Conservation (phyloP, 1,140 invertebrate genomes). For the Choristoneura fumiferana region DNA sequence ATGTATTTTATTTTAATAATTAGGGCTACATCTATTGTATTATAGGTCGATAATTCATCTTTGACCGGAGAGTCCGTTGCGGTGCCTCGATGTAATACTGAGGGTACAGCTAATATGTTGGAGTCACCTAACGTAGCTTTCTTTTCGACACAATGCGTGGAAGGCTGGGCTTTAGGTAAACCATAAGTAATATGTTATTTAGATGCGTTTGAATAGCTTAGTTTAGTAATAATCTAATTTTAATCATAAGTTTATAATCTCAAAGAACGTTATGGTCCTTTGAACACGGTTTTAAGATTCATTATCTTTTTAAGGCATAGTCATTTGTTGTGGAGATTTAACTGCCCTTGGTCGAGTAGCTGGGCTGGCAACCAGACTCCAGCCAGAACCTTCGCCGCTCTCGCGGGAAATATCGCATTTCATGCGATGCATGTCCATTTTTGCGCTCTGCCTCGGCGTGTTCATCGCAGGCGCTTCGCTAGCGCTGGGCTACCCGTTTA, state of each 20-base stretch:
- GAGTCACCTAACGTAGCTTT: conserved; percentile 68
- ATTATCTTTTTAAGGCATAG: conserved; percentile 44
- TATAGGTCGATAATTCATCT: conserved; percentile 68
- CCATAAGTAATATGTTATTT: too few relatives aligned
- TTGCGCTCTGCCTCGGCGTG: conserved; percentile 52
- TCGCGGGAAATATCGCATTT: conserved; percentile 51
- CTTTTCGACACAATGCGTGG: conserved; percentile 65
- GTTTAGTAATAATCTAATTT: too few relatives aligned
- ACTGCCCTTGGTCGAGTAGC: conserved; percentile 65
- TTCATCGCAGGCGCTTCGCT: conserved; percentile 52
- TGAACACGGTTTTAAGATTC: neutral
- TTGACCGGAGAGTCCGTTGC: conserved; percentile 60
- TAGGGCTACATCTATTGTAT: neutral
- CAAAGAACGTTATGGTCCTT: neutral
- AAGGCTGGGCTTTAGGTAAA: conserved; percentile 63
- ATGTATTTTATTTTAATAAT: too few relatives aligned
- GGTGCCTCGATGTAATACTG: conserved; percentile 52
- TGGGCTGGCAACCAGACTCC: conserved; percentile 54
- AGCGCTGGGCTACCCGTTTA: conserved; percentile 59
- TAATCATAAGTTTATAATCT: neutral
- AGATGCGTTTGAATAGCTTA: too few relatives aligned
- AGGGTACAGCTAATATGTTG: conserved; percentile 58
- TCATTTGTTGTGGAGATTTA: conserved; percentile 64
- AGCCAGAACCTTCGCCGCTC: conserved; percentile 58
- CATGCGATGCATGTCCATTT: conserved; percentile 58